These are phyloP conservation scores for Phoeniculus purpureus DNA, from an alignment of 2,797 vertebrate genomes.

Conservation along the genomic window DNA sequence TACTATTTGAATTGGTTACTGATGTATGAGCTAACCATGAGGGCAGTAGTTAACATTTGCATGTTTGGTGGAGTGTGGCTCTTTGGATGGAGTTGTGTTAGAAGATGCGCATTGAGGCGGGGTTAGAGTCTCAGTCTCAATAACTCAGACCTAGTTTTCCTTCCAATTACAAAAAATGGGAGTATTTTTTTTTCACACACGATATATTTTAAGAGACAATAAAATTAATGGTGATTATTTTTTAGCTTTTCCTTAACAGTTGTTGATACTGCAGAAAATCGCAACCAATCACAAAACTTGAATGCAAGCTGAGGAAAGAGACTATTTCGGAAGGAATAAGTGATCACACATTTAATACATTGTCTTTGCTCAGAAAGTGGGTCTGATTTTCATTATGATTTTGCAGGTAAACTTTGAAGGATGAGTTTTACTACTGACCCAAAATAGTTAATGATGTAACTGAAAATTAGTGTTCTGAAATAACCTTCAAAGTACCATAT, in stretches of 20 bases:
- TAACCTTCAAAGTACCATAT: not conserved
- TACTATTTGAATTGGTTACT: not conserved
- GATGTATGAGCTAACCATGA: not conserved
- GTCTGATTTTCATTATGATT: not conserved
- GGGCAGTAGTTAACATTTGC: not conserved
- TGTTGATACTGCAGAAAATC: not conserved
- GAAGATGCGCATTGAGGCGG: not conserved
- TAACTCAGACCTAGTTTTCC: not conserved
- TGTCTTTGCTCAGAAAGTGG: not conserved
- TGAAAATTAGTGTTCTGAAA: not conserved
- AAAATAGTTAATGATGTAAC: not conserved
- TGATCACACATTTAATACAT: not conserved
- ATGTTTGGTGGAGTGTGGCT: not conserved
- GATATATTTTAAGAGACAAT: not conserved
- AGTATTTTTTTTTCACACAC: not conserved
- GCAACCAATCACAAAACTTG: not conserved
- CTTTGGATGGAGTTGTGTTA: not conserved
- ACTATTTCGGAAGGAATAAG: not conserved
- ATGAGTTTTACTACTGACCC: not conserved
- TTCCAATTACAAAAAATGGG: not conserved
- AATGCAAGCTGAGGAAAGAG: not conserved
- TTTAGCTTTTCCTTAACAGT: not conserved
- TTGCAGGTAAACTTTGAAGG: not conserved
- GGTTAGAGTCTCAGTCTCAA: not conserved
- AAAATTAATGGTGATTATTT: not conserved